A percentile compares a stretch with the other conserved stretches of the same genome.
Conservation (phyloP, 2,113 vertebrate genomes). For the Periophthalmus modestus region DNA sequence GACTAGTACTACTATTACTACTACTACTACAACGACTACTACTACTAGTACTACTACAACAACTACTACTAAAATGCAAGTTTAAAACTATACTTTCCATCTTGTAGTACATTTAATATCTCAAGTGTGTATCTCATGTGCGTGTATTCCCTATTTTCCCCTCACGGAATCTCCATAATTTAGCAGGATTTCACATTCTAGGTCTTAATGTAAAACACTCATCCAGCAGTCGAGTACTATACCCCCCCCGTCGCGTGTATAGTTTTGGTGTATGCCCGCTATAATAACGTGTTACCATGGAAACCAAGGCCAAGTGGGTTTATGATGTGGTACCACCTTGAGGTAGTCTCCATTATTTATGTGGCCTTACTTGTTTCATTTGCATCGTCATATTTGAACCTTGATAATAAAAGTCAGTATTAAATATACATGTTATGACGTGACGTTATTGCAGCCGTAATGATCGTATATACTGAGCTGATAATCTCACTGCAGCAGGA, state of each 20-base stretch:
- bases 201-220: neutral
- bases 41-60: neutral
- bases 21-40: no score
- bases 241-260: neutral
- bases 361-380: conserved; percentile 19
- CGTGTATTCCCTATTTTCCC: neutral
- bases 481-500: neutral
- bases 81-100: no score
- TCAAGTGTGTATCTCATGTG: neutral
- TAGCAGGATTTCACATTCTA: neutral
- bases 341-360: conserved; percentile 35
- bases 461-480: neutral
- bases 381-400: conserved; percentile 10
- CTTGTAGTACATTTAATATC: no score
- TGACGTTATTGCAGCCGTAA: neutral
- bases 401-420: neutral
- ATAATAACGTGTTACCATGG: conserved; percentile 7
- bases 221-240: neutral
- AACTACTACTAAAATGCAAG: neutral
- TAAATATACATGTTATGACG: neutral
- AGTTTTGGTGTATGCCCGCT: neutral
- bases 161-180: neutral
- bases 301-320: conserved; percentile 9
- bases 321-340: conserved; percentile 22
- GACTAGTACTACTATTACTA: no score